Evolutionary conservation across 2,113 vertebrate species (phyloP).

Genomic region (Peromyscus maniculatus): DNA sequence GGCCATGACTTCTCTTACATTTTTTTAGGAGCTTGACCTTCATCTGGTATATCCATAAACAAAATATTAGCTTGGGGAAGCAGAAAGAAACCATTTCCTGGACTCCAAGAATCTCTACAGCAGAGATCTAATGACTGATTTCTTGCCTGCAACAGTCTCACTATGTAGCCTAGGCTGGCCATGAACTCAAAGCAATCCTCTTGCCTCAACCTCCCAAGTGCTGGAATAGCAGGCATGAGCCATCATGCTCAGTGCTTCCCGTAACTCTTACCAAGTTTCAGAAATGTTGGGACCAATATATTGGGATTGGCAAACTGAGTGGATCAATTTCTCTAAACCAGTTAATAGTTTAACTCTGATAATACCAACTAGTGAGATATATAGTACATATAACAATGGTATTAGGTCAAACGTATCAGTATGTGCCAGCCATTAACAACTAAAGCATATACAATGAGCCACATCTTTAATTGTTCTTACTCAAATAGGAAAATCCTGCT

Average conservation of each 20-base stretch:
- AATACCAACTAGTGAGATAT: background rate
- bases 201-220: too few relatives aligned
- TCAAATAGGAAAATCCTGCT: constrained; percentile 25
- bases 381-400: background rate
- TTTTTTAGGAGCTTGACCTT: background rate
- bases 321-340: constrained; percentile 28
- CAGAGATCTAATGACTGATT: background rate
- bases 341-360: background rate
- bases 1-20: background rate
- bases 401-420: background rate
- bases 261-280: background rate
- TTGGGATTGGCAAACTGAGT: background rate
- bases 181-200: background rate
- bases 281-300: background rate
- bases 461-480: background rate
- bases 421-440: background rate
- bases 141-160: background rate
- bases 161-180: background rate
- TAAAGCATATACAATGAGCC: background rate
- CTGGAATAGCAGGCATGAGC: background rate
- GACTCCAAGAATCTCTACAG: background rate
- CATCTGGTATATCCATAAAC: background rate
- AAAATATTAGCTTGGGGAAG: background rate
- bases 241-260: background rate
- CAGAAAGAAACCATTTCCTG: background rate